Conservation (phyloP, 2,113 vertebrate species). For the Gobiocypris rarus region DNA sequence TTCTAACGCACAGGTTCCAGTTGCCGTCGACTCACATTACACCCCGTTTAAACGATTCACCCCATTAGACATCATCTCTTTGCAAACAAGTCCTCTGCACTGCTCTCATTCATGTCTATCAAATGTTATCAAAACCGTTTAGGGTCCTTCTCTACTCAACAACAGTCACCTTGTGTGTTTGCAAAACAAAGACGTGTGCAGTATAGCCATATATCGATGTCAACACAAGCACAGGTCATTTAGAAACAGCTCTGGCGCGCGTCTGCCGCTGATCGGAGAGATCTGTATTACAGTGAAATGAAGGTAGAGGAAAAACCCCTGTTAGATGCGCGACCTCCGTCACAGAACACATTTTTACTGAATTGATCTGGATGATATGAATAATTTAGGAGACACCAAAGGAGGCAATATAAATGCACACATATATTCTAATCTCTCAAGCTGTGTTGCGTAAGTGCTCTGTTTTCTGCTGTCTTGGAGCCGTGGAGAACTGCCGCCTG, state of each 20-base stretch:
- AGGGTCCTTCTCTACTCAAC: conserved; percentile 51
- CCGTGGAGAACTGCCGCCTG: conserved; percentile 57
- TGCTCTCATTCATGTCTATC: conserved; percentile 66
- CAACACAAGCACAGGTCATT: conserved; percentile 52
- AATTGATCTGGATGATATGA: conserved; percentile 77
- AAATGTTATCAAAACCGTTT: conserved; percentile 66
- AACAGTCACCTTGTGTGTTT: conserved; percentile 55
- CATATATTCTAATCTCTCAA: conserved; percentile 78
- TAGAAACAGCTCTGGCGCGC: conserved; percentile 45
- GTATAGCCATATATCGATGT: conserved; percentile 63
- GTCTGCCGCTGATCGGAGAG: conserved; percentile 42
- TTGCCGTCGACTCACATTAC: neutral
- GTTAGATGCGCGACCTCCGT: conserved; percentile 66
- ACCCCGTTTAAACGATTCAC: conserved; percentile 26
- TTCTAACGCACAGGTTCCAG: conserved; percentile 19
- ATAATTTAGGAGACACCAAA: conserved; percentile 81
- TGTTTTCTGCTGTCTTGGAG: conserved; percentile 61
- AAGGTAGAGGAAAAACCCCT: conserved; percentile 63
- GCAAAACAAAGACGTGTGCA: conserved; percentile 66
- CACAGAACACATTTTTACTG: conserved; percentile 68
- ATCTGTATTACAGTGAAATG: conserved; percentile 76
- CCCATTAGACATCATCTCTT: conserved; percentile 47
- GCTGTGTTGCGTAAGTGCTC: conserved; percentile 63
- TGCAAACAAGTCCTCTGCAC: conserved; percentile 61
- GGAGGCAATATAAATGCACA: conserved; percentile 84